Percentiles rank a stretch among this genome's conserved stretches.
Evolutionary conservation across 2,797 vertebrate species (phyloP).

Genomic region (Paratrypauchen microcephalus): DNA sequence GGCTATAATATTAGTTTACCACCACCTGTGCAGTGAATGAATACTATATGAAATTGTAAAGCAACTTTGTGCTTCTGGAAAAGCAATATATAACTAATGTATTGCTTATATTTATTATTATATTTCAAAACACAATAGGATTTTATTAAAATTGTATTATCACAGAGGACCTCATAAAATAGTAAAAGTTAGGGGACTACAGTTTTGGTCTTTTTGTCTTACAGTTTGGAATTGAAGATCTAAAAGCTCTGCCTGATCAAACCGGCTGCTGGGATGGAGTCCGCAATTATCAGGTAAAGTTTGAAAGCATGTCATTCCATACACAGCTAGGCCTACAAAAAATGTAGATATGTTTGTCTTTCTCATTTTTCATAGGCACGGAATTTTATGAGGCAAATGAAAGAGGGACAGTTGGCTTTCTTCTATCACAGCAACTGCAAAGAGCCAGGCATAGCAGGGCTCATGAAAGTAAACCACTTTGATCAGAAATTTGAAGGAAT

Average conservation of each 20-base stretch:
- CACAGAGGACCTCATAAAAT: too few species aligned
- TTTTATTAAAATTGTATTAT: background rate
- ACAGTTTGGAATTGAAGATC: constrained; percentile 94
- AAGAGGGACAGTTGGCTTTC: constrained; percentile 86
- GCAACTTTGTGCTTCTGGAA: too few species aligned
- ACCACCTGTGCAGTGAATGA: too few species aligned
- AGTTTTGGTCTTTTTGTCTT: constrained; percentile 16
- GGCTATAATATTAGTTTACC: too few species aligned
- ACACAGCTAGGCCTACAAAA: background rate
- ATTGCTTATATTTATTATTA: too few species aligned
- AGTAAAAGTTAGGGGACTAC: background rate
- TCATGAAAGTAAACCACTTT: constrained; percentile 81
- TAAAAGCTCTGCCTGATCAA: constrained; percentile 88
- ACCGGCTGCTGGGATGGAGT: constrained; percentile 95
- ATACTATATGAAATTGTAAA: too few species aligned
- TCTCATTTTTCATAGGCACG: constrained; percentile 81
- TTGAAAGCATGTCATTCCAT: background rate
- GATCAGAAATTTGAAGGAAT: background rate
- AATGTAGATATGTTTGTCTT: background rate
- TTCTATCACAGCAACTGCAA: constrained; percentile 99
- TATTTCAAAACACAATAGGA: background rate
- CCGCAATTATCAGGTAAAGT: constrained; percentile 91
- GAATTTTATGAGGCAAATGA: constrained; percentile 95
- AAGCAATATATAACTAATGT: too few species aligned
- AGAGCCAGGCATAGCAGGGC: constrained; percentile 88